Percentiles rank a stretch among this genome's conserved stretches.
phyloP scores from a whole-genome alignment of 2,888 invertebrate genomes.

The Watsonalla cultraria region DNA sequence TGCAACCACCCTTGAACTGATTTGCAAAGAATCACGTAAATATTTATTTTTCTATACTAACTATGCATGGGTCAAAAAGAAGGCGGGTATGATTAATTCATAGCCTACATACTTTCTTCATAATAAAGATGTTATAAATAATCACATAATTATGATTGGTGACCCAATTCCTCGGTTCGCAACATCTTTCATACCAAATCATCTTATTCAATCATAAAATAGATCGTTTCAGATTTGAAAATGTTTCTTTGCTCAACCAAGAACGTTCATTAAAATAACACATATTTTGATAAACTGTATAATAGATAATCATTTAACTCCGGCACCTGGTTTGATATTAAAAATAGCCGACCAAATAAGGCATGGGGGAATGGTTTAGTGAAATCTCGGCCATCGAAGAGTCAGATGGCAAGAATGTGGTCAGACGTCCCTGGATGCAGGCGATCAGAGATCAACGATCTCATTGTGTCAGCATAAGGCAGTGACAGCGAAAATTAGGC shows the following conservation, averaged over 20 bases:
- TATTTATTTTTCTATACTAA: not conserved
- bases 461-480: constrained; percentile 67
- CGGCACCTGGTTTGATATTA: not conserved
- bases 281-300: not conserved
- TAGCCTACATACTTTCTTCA: not conserved
- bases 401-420: constrained; percentile 52
- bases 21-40: constrained; percentile 20
- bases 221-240: not conserved
- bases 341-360: constrained; percentile 30
- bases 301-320: not conserved
- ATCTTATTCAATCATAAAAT: not conserved
- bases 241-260: no score
- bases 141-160: not conserved
- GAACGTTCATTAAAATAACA: no score
- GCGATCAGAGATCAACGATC: constrained; percentile 68
- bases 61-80: not conserved
- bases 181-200: not conserved
- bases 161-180: not conserved
- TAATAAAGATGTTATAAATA: not conserved
- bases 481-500: constrained; percentile 73
- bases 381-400: constrained; percentile 39
- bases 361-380: constrained; percentile 24
- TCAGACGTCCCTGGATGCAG: constrained; percentile 56
- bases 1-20: constrained; percentile 48
- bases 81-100: not conserved